Base-by-base conservation (phyloP, 2,797 vertebrate species). In the Sorex maritimensis region DNA sequence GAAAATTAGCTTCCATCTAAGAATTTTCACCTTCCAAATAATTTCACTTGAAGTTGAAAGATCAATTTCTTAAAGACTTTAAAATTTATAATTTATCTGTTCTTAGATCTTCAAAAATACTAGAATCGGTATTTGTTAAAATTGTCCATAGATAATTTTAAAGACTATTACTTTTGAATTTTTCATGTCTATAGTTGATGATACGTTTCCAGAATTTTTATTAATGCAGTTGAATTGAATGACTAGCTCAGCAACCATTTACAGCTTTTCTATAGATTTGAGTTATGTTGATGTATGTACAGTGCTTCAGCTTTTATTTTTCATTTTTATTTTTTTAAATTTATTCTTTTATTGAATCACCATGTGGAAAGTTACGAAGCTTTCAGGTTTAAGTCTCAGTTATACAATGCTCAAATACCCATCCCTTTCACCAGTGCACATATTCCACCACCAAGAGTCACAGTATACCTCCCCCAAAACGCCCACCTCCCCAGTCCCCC, bases 1-100 rank as follows among this genome's bases (percentile, higher is more conserved):
- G 91, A 96, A 88, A 96, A 83, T 87, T 81, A 74, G 34, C 52
- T 97, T 92, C 0, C 4, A 1, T 49, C n/a, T 65, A 90, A 82
- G 38, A 86, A 49, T 83, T 96, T 61, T 93, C 73, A 95, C 77
- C 34, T 97, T 91, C 5, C 1, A 15, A 82, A 26, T 38, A 84
- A 78, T 52, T 80, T 88, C 9, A 88, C 85, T 72, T 55, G n/a
- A 71, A 74, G 80, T 69, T 82, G 88, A 69, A 41, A 83, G 74
- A 63, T 46, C 90, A 74, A 49, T 41, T 94, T 93, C 68, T 88
- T 55, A 69, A 89, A 44, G 14, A 49, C n/a, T 94, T 63, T 0
- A 0, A 23, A 74, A 67, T 77, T 93, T 94, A 10, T 26, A 34
- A 92, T 86, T 95, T 73, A 38, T 75, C 34, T 63, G 63, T 87